Evolutionary conservation across 2,888 invertebrate species (phyloP), one percentile per base, ranked within the genome.

Genomic region (Argyra leucocephala): DNA sequence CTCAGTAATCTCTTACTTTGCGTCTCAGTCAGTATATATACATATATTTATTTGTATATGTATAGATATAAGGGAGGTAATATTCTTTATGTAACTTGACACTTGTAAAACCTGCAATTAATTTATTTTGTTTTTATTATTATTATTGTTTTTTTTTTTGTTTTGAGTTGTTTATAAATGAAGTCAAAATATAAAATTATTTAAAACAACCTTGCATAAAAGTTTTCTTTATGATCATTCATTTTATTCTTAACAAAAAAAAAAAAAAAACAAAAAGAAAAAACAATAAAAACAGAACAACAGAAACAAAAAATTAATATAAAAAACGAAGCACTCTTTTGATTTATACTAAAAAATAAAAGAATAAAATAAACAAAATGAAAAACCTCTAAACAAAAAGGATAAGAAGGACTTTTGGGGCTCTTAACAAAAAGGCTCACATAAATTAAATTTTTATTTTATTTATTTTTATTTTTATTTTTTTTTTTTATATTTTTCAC

Each of bases 341-440:
- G 48, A 48, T 48, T 48, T 48, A 48, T 48, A 18, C 37, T 12
- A 9, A 6, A 37, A 6, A 37, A 37, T 10, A 37, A 37, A 37
- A 37, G 12, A 37, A 37, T 10, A 3, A 37, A 9, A 37, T 9
- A 26, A 26, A 26, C 26, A 26, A 26, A 26, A 26, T 6, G 26
- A 48, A 48, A 48, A 15, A 1, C 48, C 48, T 48, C 48, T 48
- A 48, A 48, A 48, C 48, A 48, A 48, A 48, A 48, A 48, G 48
- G 48, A 48, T 48, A 48, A 48, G 48, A 48, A 48, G 48, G 48
- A 18, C 48, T 48, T 48, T 48, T 48, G 48, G n/a, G 48, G 48
- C 48, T 48, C 48, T 48, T 18, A 48, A 48, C 12, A 48, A 48
- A 48, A 48, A 48, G 48, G 9, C 48, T 15, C 48, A 48, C 48